These are phyloP conservation scores for Acleris holmiana DNA, from an alignment of 2,888 invertebrate species.

Conservation along the genomic window DNA sequence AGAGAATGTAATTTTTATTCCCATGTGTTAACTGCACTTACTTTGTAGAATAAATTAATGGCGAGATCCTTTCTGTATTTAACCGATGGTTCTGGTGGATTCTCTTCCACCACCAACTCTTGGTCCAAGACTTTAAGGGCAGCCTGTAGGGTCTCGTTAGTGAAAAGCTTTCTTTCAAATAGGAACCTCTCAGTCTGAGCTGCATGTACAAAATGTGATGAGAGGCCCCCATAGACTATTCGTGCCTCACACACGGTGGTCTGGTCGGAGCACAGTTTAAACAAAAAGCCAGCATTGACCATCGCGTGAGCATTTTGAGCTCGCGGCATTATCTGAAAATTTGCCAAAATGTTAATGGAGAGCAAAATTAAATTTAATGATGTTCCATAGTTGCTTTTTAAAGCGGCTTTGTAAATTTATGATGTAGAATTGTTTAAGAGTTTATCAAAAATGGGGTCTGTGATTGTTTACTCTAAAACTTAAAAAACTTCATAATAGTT, in stretches of 20 bases:
- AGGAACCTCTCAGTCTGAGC: conserved; percentile 77
- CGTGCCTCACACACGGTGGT: conserved; percentile 70
- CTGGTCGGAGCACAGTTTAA: conserved; percentile 75
- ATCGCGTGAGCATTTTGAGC: conserved; percentile 90
- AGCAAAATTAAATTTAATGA: too few relatives aligned
- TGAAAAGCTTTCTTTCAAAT: conserved; percentile 67
- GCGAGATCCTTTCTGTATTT: conserved; percentile 85
- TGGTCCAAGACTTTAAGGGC: conserved; percentile 52
- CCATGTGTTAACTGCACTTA: conserved; percentile 45
- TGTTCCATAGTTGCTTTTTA: too few relatives aligned
- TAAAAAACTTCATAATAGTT: neutral
- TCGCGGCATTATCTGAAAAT: conserved; percentile 87
- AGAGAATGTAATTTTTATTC: too few relatives aligned
- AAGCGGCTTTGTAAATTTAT: too few relatives aligned
- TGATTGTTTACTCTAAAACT: too few relatives aligned
- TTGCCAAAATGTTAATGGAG: neutral
- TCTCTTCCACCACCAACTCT: conserved; percentile 56
- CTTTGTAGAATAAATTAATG: conserved; percentile 87
- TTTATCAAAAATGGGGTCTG: too few relatives aligned
- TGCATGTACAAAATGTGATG: conserved; percentile 74
- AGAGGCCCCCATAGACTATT: conserved; percentile 86
- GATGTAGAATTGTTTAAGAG: too few relatives aligned
- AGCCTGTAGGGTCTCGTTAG: conserved; percentile 69
- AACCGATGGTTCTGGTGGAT: conserved; percentile 82
- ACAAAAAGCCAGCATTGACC: conserved; percentile 89